Conservation (phyloP, 2,888 invertebrate species). For the Brachyopa scutellaris region DNA sequence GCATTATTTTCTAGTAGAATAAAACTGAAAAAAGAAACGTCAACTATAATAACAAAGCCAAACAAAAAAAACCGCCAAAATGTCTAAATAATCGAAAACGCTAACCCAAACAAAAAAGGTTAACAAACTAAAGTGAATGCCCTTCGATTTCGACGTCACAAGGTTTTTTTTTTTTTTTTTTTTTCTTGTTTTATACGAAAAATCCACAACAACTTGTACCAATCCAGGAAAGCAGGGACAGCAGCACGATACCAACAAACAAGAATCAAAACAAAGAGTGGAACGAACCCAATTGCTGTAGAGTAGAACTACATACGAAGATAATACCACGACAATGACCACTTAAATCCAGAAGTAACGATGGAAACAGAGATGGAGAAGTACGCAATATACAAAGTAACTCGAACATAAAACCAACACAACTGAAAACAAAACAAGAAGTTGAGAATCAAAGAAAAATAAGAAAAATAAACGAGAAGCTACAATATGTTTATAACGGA, state of each 20-base stretch:
- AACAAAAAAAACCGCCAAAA: too few species aligned
- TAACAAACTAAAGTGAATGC: conserved; percentile 66
- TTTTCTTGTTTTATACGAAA: too few species aligned
- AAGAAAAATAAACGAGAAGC: too few species aligned
- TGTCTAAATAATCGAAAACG: too few species aligned
- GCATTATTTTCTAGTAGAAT: too few species aligned
- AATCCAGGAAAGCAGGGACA: conserved; percentile 2
- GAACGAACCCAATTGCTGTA: conserved; percentile 56
- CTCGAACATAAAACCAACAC: conserved; percentile 14
- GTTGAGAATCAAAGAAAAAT: neutral
- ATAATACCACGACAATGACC: conserved; percentile 52
- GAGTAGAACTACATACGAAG: conserved; percentile 12
- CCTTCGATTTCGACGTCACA: conserved; percentile 65
- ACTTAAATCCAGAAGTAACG: conserved; percentile 30
- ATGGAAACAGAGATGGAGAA: neutral
- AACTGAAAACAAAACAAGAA: neutral
- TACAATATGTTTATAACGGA: too few species aligned
- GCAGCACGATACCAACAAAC: conserved; percentile 39
- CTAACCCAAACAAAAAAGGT: conserved; percentile 26
- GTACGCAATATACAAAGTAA: conserved; percentile 5
- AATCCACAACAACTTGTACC: neutral
- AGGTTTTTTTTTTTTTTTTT: too few species aligned
- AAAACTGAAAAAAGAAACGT: too few species aligned
- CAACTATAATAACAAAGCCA: too few species aligned
- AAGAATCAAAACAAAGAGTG: conserved; percentile 70